These are phyloP conservation scores for Druceiella hillmani DNA, from an alignment of 2,888 invertebrate genomes.

Conservation along the genomic window DNA sequence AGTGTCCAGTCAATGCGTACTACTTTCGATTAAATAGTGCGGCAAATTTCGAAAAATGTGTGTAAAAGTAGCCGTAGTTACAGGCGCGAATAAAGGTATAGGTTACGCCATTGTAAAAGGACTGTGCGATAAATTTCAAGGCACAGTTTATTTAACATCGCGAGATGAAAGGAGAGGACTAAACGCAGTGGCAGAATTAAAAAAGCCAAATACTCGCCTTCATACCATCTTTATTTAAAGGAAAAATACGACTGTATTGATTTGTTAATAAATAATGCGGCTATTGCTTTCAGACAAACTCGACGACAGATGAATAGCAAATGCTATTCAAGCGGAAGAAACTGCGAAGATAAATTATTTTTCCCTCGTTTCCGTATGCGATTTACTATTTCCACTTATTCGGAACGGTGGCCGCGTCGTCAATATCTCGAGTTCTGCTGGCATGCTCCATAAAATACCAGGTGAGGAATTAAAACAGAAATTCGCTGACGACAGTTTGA, in stretches of 20 bases:
- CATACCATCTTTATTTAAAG: conserved; percentile 53
- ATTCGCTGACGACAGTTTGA: conserved; percentile 50
- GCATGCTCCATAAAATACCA: conserved; percentile 55
- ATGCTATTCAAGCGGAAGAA: conserved; percentile 61
- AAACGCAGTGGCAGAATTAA: conserved; percentile 56
- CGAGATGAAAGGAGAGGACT: conserved; percentile 57
- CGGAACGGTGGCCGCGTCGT: conserved; percentile 65
- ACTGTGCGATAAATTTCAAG: conserved; percentile 62
- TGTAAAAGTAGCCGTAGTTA: conserved; percentile 50
- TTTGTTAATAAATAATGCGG: conserved; percentile 72
- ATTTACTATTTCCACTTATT: conserved; percentile 67
- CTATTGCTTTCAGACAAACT: conserved; percentile 64
- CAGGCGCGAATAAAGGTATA: conserved; percentile 45
- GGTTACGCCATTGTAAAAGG: conserved; percentile 48
- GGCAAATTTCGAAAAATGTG: too few relatives aligned
- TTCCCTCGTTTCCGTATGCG: conserved; percentile 56
- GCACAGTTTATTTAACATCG: conserved; percentile 68
- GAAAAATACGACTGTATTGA: conserved; percentile 62
- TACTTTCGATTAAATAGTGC: too few relatives aligned
- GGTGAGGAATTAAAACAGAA: conserved; percentile 41
- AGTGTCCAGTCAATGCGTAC: too few relatives aligned
- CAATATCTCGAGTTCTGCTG: conserved; percentile 64
- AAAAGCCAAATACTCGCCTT: too few relatives aligned
- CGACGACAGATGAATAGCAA: conserved; percentile 55
- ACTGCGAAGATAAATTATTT: conserved; percentile 68